Evolutionary conservation across 1,140 invertebrate species (phyloP), one percentile per base, ranked within the genome.

Genomic region (Drosophila kohkoa): DNA sequence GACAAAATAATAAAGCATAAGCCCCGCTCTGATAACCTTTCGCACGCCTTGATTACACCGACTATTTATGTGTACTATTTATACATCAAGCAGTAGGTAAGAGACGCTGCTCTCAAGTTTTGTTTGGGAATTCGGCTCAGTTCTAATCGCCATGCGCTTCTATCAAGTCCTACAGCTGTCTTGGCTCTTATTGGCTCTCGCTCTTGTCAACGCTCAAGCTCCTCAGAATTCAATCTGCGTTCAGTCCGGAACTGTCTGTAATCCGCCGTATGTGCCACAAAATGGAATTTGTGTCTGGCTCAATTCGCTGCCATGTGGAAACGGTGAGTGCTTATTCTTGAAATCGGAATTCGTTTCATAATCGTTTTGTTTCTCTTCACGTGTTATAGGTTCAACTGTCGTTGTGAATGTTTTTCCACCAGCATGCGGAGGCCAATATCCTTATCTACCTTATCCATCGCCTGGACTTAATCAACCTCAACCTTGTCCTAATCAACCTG

Each of bases 61-160:
- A n/a, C 1, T 43, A 10, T 41, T 11, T n/a, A 11, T 41, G 11
- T 41, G 8, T n/a, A 41, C 35, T 10, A 25, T 25, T 25, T 38
- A 10, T 38, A 41, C 38, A 41, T 20, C 38, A 49, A 13, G 8
- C 6, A 2, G 1, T 38, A 25, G 30, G 30, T n/a, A 6, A 38
- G 25, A 46, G 10, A 8, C 6, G 25, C 20, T 38, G 3, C 16
- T 10, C n/a, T 25, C 15, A 1, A 10, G 20, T 10, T 54, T 45
- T 13, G 43, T 10, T 28, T 35, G n/a, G 4, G 48, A 2, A 20
- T 15, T n/a, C 3, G 15, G 43, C n/a, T 85, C 46, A 85, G 79
- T 79, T 78, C 48, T 48, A 77, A 73, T 81, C 80, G 71, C 32
- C 13, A 89, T 90, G 86, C 71, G 49, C 64, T 59, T 35, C 67